Percentiles rank a stretch among this genome's conserved stretches.
phyloP scores from a whole-genome alignment of 1,140 invertebrate species.

The Cecropterus lyciades region DNA sequence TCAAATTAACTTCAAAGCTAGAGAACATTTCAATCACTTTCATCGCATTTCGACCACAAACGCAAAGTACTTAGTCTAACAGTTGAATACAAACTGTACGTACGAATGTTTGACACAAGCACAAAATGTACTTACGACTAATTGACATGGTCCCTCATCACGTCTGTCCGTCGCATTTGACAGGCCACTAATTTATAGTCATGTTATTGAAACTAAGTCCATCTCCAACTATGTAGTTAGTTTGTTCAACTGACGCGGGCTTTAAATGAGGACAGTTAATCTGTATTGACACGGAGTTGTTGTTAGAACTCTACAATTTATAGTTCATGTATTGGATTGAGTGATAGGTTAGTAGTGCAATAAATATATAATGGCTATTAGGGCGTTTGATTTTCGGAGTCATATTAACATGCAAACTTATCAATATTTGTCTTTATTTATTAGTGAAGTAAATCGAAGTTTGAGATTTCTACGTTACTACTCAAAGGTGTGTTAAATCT shows the following conservation, averaged over 20 bases:
- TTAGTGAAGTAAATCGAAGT: no score
- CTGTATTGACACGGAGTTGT: neutral
- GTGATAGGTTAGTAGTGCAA: neutral
- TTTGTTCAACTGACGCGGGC: slow-evolving; percentile 17
- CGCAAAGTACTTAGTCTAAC: slow-evolving; percentile 15
- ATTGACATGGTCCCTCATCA: slow-evolving; percentile 26
- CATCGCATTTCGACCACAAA: neutral
- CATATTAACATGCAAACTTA: no score
- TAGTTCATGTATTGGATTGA: neutral
- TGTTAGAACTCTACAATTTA: slow-evolving; percentile 15
- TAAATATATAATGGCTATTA: no score
- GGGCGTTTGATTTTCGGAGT: no score
- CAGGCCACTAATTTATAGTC: slow-evolving; percentile 26
- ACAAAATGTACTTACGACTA: slow-evolving; percentile 28
- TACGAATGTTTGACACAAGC: slow-evolving; percentile 9
- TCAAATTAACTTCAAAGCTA: neutral
- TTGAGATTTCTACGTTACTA: no score
- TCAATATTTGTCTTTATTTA: no score
- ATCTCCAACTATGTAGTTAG: slow-evolving; percentile 12
- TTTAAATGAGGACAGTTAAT: slow-evolving; percentile 14
- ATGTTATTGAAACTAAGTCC: slow-evolving; percentile 27
- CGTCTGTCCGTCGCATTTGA: slow-evolving; percentile 21
- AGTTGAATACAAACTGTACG: neutral
- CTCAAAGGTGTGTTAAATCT: no score
- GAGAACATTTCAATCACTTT: neutral